Evolutionary conservation across 2,888 invertebrate genomes (phyloP), one percentile per base, ranked within the genome.

Genomic region (Erannis defoliaria): DNA sequence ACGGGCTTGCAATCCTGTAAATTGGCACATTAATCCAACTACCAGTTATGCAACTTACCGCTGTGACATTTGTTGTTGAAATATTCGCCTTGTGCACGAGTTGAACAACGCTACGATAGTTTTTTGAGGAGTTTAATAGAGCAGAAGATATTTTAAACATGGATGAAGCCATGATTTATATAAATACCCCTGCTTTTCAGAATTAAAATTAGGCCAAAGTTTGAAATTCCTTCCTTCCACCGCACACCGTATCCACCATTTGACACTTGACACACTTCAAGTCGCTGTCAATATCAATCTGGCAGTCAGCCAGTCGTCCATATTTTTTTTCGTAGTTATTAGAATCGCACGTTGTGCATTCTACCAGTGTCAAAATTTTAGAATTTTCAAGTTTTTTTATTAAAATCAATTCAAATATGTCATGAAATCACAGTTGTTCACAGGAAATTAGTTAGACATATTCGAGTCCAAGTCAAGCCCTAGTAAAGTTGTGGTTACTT

Each of bases 41-140:
- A 50, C 31, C 70, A 80, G 79, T 92, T 92, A 92, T 90, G 91
- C 91, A 93, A 92, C 92, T 90, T 89, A 93, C 93, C 85, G 84
- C 77, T 62, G 71, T 73, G 75, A 84, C 86, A 82, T 81, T 82
- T 72, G 90, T 85, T 23, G 92, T 91, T 2, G 86, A 84, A 64
- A 92, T 81, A 68, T 85, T 80, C 59, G 81, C 73, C 69, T 86
- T 85, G 59, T 89, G 74, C 46, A 85, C 74, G n/a, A 87, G 71
- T 18, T 78, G 78, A 21, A 88, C 79, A 19, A 87, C 77, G 58
- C 84, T 82, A 60, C 88, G 80, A 16, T 85, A 71, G 64, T 89
- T 90, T 66, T 81, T 89, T 0, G 89, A 82, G 1, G 85, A 77
- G 51, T 80, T 85, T 4, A 82, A 33, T 49, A 89, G 29, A 1